Evolutionary conservation across 2,888 invertebrate species (phyloP).

Genomic region (Tiphia femorata): DNA sequence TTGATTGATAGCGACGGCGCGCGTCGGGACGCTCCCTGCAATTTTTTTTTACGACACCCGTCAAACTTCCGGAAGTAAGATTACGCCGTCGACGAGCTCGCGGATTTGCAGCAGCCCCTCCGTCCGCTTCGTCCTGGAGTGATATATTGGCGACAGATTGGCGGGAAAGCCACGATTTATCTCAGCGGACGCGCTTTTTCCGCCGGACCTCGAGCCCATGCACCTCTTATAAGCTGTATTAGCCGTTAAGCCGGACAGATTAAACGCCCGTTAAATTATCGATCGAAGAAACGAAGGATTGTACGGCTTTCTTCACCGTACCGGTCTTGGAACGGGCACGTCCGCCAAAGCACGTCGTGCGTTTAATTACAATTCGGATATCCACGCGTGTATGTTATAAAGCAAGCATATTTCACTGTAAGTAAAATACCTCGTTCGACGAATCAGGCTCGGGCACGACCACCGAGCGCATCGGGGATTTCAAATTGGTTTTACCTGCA

Average conservation of each 20-base stretch:
- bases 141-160: conserved; percentile 7
- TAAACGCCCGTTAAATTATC: too few species aligned
- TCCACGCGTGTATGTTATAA: too few species aligned
- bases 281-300: too few species aligned
- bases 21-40: neutral
- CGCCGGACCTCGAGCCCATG: conserved; percentile 2
- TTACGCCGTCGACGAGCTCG: conserved; percentile 3
- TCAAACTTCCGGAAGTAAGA: conserved; percentile 4
- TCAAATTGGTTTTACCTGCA: too few species aligned
- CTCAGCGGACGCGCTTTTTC: conserved; percentile 2
- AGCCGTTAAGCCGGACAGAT: neutral
- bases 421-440: too few species aligned
- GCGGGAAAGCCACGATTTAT: conserved; percentile 8
- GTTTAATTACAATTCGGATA: too few species aligned
- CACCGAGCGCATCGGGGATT: too few species aligned
- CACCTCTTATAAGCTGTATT: neutral
- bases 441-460: too few species aligned
- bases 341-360: too few species aligned
- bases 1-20: neutral
- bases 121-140: neutral
- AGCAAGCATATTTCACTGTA: too few species aligned
- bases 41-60: conserved; percentile 6
- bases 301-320: too few species aligned
- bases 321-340: too few species aligned
- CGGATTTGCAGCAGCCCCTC: neutral